These are phyloP conservation scores for Aricia agestis DNA, from an alignment of 1,140 invertebrate species.

Conservation along the genomic window DNA sequence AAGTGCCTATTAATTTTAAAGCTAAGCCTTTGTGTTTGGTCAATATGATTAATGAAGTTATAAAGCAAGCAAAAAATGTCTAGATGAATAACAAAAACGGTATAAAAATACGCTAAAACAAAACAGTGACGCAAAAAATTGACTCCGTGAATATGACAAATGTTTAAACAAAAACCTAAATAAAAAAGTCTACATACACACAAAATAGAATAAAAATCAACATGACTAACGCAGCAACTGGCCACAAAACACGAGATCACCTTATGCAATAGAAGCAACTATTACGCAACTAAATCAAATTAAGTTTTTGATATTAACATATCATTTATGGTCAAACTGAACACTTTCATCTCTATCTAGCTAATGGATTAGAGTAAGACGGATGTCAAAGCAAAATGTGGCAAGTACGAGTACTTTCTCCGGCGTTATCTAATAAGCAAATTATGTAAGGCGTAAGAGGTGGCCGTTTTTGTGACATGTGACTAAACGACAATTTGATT, in stretches of 20 bases:
- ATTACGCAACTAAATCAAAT: neutral
- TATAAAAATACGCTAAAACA: neutral
- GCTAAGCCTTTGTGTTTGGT: neutral
- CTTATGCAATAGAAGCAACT: neutral
- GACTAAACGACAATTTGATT: slow-evolving; percentile 3
- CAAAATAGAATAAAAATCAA: no score
- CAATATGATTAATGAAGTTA: neutral
- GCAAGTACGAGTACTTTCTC: slow-evolving; percentile 10
- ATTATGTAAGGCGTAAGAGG: slow-evolving; percentile 5
- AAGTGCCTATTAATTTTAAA: neutral
- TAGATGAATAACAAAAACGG: neutral
- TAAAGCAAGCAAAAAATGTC: neutral
- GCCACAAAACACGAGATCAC: no score
- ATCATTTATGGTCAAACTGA: neutral
- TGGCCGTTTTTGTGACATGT: slow-evolving; percentile 2
- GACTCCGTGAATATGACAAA: no score
- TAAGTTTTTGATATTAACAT: neutral
- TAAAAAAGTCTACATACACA: no score
- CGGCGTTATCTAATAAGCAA: slow-evolving; percentile 9
- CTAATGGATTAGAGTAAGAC: neutral
- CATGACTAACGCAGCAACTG: no score
- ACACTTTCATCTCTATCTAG: neutral
- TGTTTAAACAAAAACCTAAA: no score
- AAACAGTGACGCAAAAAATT: no score
- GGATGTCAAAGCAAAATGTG: slow-evolving; percentile 9